A percentile compares a stretch with the other conserved stretches of the same genome.
These are phyloP conservation scores for Zaprionus lineosus DNA, from an alignment of 2,888 invertebrate genomes.

Conservation along the genomic window DNA sequence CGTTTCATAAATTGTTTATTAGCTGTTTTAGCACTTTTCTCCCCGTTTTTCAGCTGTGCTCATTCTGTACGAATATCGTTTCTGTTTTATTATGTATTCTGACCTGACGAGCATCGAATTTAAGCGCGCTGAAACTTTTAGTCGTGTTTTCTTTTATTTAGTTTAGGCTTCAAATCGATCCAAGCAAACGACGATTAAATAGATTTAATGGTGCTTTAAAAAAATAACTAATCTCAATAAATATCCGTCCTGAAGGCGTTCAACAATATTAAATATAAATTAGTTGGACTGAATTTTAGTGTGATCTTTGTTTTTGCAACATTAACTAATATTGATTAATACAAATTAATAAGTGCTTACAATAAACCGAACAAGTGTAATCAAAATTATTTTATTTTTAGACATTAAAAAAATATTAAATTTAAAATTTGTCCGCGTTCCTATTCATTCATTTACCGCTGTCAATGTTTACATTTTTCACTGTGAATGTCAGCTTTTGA, in stretches of 20 bases:
- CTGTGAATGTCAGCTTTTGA: constrained; percentile 30
- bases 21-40: constrained; percentile 49
- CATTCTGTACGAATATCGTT: constrained; percentile 47
- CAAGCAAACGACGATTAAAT: too few relatives aligned
- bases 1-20: constrained; percentile 22
- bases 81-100: constrained; percentile 56
- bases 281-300: too few relatives aligned
- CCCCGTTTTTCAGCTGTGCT: constrained; percentile 42
- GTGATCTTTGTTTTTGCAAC: too few relatives aligned
- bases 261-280: too few relatives aligned
- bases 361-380: neutral
- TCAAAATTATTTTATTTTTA: neutral
- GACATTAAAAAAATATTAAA: neutral
- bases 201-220: too few relatives aligned
- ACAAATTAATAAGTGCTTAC: neutral
- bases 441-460: constrained; percentile 11
- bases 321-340: too few relatives aligned
- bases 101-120: constrained; percentile 7
- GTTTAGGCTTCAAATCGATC: too few relatives aligned
- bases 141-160: neutral
- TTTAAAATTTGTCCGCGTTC: constrained; percentile 15
- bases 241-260: too few relatives aligned
- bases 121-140: constrained; percentile 9
- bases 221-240: too few relatives aligned
- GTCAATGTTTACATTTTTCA: constrained; percentile 35